Evolutionary conservation across 2,113 vertebrate genomes (phyloP), one percentile per base, ranked within the genome.

Genomic region (Ammodytes dubius): DNA sequence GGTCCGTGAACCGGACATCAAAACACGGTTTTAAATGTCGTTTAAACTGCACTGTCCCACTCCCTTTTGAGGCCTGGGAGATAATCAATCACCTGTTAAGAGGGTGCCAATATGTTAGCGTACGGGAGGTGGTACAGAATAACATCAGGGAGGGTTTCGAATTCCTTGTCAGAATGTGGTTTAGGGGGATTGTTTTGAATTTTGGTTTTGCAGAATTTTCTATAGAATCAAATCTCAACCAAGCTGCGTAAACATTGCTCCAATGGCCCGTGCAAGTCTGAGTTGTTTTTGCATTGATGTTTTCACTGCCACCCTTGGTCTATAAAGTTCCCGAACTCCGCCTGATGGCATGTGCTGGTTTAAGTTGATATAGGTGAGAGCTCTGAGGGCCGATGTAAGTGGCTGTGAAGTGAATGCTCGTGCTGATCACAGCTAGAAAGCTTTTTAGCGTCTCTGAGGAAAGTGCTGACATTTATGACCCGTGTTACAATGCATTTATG

Each of bases 101-200:
- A 87, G 57, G 83, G 91, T 94, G 91, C 90, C 94, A 94, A 91
- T 94, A 93, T 81, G 84, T 93, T 89, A 87, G 88, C 85, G 81
- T 84, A 80, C 50, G 19, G 54, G 77, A 59, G 66, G 78, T 68
- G 79, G 78, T 57, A 49, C 72, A 67, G 84, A 90, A 93, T 88
- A 93, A 93, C 89, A 85, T 76, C 63, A 17, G 39, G 57, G 71
- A 7, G 84, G 87, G 77, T 2, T 2, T 95, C 59, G 13, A 64
- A 79, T 94, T 94, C 88, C 92, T 35, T 12, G 81, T 85, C 85
- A 86, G 77, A 90, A 84, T 92, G 77, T 88, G 85, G 74, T 85
- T 70, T 0, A 43, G 60, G 69, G 27, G 89, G 73, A 86, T 86
- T 89, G 77, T 89, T 90, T 83, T 27, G 27, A 67, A 91, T 66